A percentile compares a stretch with the other conserved stretches of the same genome.
Conservation (phyloP, 2,888 invertebrate genomes). For the Calephelis perditalis region DNA sequence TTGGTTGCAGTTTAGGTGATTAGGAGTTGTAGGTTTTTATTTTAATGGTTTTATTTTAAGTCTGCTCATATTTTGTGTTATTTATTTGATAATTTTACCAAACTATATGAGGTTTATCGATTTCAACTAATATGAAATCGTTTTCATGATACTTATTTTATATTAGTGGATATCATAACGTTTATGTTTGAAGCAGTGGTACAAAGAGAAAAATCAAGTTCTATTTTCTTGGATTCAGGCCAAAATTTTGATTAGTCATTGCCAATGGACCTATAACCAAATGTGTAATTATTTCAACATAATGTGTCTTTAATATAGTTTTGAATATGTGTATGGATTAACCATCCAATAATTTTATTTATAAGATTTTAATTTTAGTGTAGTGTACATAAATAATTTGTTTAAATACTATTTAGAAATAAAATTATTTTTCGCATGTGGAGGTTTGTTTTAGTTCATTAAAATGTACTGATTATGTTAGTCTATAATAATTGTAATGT, state of each 20-base stretch:
- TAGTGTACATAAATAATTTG: slow-evolving; percentile 34
- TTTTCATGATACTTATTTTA: not conserved
- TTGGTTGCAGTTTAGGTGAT: slow-evolving; percentile 37
- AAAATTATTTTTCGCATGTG: slow-evolving; percentile 49
- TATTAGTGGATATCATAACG: slow-evolving; percentile 1
- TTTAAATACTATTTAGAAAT: slow-evolving; percentile 42
- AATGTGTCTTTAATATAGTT: slow-evolving; percentile 27
- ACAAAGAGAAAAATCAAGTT: slow-evolving; percentile 25
- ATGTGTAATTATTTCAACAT: slow-evolving; percentile 31
- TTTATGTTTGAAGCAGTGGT: slow-evolving; percentile 10
- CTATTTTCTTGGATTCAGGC: slow-evolving; percentile 55
- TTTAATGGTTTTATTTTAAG: slow-evolving; percentile 38
- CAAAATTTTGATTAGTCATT: slow-evolving; percentile 73
- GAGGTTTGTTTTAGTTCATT: slow-evolving; percentile 64
- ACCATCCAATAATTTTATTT: slow-evolving; percentile 23
- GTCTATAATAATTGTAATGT: slow-evolving; percentile 55
- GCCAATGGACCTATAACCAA: slow-evolving; percentile 51
- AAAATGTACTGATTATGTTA: slow-evolving; percentile 75
- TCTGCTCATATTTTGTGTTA: slow-evolving; percentile 63
- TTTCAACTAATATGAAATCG: not conserved
- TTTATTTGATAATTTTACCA: slow-evolving; percentile 56
- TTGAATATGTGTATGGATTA: slow-evolving; percentile 25
- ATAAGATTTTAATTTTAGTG: slow-evolving; percentile 30
- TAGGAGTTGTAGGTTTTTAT: slow-evolving; percentile 36
- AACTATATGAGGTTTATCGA: slow-evolving; percentile 43